These are phyloP conservation scores for Hemibagrus wyckioides DNA, from an alignment of 2,113 vertebrate species.

Conservation along the genomic window DNA sequence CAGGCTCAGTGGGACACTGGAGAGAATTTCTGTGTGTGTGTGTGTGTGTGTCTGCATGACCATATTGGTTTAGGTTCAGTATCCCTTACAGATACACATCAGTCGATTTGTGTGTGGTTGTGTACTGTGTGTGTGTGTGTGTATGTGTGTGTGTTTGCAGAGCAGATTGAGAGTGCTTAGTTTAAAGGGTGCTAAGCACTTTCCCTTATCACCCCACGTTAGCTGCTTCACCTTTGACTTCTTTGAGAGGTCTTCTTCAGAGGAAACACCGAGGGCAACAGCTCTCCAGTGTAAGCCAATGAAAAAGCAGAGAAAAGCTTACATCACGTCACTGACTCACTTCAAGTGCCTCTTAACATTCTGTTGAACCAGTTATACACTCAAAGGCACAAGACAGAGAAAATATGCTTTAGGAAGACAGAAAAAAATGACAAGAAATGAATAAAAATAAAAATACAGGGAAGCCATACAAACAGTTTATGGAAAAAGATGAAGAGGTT, in stretches of 20 bases:
- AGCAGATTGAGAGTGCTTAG: slow-evolving; percentile 32
- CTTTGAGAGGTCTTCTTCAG: slow-evolving; percentile 47
- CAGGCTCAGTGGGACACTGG: slow-evolving; percentile 38
- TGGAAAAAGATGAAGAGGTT: background rate
- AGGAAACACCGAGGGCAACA: slow-evolving; percentile 34
- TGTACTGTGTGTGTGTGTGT: slow-evolving; percentile 31
- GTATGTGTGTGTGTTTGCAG: slow-evolving; percentile 42
- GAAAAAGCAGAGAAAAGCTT: slow-evolving; percentile 26
- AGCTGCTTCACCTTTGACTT: slow-evolving; percentile 60
- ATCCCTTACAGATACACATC: slow-evolving; percentile 45
- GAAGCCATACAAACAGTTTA: background rate
- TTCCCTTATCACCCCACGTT: slow-evolving; percentile 61
- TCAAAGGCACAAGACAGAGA: slow-evolving; percentile 8
- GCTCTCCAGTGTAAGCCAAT: slow-evolving; percentile 31
- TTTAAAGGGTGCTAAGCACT: slow-evolving; percentile 61
- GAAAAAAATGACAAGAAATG: background rate
- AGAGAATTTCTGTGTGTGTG: background rate
- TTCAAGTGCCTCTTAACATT: slow-evolving; percentile 28
- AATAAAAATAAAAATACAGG: background rate
- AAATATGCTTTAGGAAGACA: slow-evolving; percentile 22
- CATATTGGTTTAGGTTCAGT: slow-evolving; percentile 39
- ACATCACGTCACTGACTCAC: slow-evolving; percentile 39
- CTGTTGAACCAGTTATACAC: background rate
- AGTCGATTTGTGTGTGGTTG: slow-evolving; percentile 33
- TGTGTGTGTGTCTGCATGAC: slow-evolving; percentile 8